Percentiles rank a stretch among this genome's conserved stretches.
Conservation (phyloP, 2,888 invertebrate genomes). For the Ormyrus nitidulus region DNA sequence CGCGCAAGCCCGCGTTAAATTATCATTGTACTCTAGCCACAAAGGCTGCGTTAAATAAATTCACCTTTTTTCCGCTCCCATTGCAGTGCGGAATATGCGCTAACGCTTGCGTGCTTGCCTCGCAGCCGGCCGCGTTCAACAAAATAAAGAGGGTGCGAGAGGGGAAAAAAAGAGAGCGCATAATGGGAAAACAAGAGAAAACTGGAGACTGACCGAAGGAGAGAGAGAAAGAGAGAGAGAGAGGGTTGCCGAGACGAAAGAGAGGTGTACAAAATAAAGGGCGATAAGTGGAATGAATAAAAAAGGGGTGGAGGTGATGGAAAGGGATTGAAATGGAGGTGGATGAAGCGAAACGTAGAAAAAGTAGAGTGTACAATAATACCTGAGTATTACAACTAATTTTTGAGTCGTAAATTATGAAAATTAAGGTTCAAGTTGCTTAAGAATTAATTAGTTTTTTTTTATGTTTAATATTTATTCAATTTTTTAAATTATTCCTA, state of each 20-base stretch:
- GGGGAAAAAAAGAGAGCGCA: conserved; percentile 33
- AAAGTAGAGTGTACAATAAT: too few relatives aligned
- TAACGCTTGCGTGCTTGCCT: not conserved
- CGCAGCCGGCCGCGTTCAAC: not conserved
- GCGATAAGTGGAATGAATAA: conserved; percentile 13
- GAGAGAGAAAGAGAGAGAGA: conserved; percentile 20
- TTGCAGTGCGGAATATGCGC: conserved; percentile 42
- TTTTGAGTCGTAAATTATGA: too few relatives aligned
- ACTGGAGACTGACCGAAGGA: not conserved
- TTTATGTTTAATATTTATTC: too few relatives aligned
- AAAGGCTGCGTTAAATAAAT: conserved; percentile 53
- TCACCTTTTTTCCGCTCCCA: conserved; percentile 45
- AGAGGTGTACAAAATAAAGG: conserved; percentile 8
- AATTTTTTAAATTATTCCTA: too few relatives aligned
- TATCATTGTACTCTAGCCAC: conserved; percentile 43
- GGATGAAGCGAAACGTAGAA: too few relatives aligned
- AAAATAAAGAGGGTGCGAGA: not conserved
- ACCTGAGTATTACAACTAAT: too few relatives aligned
- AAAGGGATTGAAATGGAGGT: not conserved
- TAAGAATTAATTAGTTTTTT: too few relatives aligned
- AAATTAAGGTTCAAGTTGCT: too few relatives aligned
- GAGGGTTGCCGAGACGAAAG: conserved; percentile 22
- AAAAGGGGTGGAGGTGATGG: not conserved
- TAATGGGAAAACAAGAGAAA: conserved; percentile 1
- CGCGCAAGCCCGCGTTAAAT: conserved; percentile 41